Evolutionary conservation across 2,888 invertebrate species (phyloP).

Genomic region (Agapostemon virescens): DNA sequence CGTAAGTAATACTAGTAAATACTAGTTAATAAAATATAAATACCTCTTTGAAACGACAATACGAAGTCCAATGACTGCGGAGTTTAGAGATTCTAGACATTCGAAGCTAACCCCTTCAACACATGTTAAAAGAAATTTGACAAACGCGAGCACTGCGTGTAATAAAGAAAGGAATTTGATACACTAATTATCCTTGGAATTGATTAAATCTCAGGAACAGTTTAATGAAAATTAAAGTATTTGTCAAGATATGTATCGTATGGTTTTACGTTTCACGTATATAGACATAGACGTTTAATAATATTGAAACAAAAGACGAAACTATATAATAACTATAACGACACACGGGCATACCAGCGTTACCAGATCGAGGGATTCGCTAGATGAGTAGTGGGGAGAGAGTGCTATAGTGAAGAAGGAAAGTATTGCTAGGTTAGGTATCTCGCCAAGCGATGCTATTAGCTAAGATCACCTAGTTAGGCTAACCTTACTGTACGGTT

Average conservation of each 20-base stretch:
- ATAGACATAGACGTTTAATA: constrained; percentile 48
- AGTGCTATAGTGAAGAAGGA: background rate
- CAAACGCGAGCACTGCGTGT: background rate
- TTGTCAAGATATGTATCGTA: constrained; percentile 26
- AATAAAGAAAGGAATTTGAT: constrained; percentile 18
- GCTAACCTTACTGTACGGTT: background rate
- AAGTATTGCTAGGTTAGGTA: background rate
- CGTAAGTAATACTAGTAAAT: background rate
- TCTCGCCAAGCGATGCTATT: background rate
- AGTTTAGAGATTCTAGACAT: constrained; percentile 35
- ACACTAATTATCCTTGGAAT: background rate
- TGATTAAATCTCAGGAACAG: background rate
- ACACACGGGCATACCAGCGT: constrained; percentile 18
- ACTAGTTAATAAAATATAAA: constrained; percentile 19
- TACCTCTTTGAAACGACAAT: constrained; percentile 44
- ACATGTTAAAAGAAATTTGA: constrained; percentile 29
- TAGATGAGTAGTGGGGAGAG: constrained; percentile 5
- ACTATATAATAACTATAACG: constrained; percentile 18
- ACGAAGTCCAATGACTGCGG: constrained; percentile 26
- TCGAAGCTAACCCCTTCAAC: constrained; percentile 49
- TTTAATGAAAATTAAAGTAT: constrained; percentile 34
- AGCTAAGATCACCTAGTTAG: background rate
- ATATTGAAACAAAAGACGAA: constrained; percentile 55
- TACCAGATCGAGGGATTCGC: constrained; percentile 2
- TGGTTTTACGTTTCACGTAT: constrained; percentile 34